A percentile compares a stretch with the other conserved stretches of the same genome.
Conservation (phyloP, 2,113 vertebrate species). For the Rhinolophus ferrumequinum region DNA sequence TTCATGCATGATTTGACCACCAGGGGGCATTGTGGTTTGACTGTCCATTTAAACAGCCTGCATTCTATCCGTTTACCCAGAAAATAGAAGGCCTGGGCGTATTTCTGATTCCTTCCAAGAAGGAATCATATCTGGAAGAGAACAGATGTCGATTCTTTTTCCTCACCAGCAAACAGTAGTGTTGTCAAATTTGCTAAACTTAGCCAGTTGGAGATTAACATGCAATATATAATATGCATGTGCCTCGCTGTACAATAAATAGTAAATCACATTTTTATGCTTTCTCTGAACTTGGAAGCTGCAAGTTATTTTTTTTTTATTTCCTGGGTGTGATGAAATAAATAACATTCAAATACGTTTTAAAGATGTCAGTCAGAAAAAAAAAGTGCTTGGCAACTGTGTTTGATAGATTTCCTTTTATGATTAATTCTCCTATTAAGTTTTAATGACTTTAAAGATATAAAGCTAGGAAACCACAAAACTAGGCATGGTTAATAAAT, state of each 20-base stretch:
- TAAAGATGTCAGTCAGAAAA: slow-evolving; percentile 43
- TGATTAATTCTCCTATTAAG: slow-evolving; percentile 79
- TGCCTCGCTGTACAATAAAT: slow-evolving; percentile 67
- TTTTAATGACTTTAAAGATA: slow-evolving; percentile 79
- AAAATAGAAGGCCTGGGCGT: slow-evolving; percentile 43
- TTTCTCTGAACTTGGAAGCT: slow-evolving; percentile 62
- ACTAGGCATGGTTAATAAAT: slow-evolving; percentile 69
- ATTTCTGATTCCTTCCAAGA: slow-evolving; percentile 70
- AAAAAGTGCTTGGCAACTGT: slow-evolving; percentile 60
- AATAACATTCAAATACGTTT: slow-evolving; percentile 75
- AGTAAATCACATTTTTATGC: slow-evolving; percentile 79
- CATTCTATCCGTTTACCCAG: slow-evolving; percentile 58
- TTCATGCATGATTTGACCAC: slow-evolving; percentile 78
- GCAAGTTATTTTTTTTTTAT: slow-evolving; percentile 63
- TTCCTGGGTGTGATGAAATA: slow-evolving; percentile 75
- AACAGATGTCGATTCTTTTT: slow-evolving; percentile 78
- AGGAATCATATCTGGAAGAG: slow-evolving; percentile 74
- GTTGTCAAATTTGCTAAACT: slow-evolving; percentile 80
- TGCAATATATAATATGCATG: slow-evolving; percentile 73
- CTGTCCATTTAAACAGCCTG: slow-evolving; percentile 78
- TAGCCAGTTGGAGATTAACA: slow-evolving; percentile 77
- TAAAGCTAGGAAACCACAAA: slow-evolving; percentile 72
- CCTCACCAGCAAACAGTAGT: slow-evolving; percentile 58
- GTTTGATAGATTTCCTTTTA: slow-evolving; percentile 79
- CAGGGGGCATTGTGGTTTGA: slow-evolving; percentile 93